Evolutionary conservation across 2,113 vertebrate genomes (phyloP).

Genomic region (Chaenocephalus aceratus): DNA sequence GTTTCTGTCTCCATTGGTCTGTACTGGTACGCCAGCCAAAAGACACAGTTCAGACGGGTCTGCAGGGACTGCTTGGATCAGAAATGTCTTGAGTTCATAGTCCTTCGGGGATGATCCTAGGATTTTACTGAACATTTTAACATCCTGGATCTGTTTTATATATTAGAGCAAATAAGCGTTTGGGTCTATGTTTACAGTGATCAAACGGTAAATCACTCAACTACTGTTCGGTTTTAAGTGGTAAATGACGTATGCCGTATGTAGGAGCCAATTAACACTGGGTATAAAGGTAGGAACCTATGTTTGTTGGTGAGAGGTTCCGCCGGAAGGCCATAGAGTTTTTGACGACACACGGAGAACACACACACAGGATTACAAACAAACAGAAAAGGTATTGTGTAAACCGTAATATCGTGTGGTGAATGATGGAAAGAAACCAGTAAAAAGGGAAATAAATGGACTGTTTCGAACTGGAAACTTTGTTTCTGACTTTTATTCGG

Average conservation of each 20-base stretch:
- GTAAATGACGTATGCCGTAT: background rate
- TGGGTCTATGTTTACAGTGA: background rate
- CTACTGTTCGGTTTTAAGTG: background rate
- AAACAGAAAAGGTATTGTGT: no score
- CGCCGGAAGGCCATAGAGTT: no score
- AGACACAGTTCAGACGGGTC: constrained; percentile 32
- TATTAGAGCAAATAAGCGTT: constrained; percentile 28
- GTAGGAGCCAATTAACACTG: no score
- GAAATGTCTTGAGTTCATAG: constrained; percentile 12
- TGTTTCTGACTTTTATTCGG: no score
- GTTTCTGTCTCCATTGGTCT: constrained; percentile 18
- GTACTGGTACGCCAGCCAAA: constrained; percentile 19
- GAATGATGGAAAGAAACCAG: no score
- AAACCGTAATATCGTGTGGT: no score
- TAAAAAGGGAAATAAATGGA: no score
- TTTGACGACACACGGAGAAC: no score
- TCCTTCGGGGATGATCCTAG: constrained; percentile 13
- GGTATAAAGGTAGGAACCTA: no score
- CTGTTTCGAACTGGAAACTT: no score
- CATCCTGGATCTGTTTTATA: constrained; percentile 41
- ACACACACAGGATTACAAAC: no score
- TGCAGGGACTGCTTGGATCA: constrained; percentile 25
- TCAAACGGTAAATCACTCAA: background rate
- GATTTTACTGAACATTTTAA: constrained; percentile 36
- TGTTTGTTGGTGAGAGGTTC: no score